phyloP scores from a whole-genome alignment of 2,113 vertebrate species.

The Perognathus longimembris region DNA sequence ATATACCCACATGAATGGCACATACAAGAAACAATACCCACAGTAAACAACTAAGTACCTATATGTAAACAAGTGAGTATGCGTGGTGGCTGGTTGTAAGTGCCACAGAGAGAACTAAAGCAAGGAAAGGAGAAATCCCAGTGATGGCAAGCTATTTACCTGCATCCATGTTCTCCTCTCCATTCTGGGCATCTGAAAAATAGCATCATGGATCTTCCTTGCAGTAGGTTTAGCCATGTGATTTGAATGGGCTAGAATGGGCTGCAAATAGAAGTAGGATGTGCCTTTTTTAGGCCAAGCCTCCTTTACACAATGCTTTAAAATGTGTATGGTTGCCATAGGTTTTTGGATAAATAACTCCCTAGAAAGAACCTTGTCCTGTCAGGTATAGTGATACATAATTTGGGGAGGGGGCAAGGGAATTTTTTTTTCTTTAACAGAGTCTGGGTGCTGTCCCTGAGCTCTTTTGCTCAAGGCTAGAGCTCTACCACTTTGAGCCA shows the following conservation, averaged over 20 bases:
- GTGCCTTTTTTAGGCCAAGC: not conserved
- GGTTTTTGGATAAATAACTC: not conserved
- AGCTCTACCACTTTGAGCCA: no score
- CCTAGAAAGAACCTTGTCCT: not conserved
- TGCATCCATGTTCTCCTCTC: not conserved
- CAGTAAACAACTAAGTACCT: not conserved
- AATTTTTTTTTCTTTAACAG: no score
- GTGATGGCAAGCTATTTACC: not conserved
- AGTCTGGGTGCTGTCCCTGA: no score
- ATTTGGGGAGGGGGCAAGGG: no score
- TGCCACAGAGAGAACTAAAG: not conserved
- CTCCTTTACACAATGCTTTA: not conserved
- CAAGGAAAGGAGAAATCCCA: not conserved
- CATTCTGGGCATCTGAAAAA: not conserved
- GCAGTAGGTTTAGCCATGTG: not conserved
- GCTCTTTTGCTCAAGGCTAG: no score
- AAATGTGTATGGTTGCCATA: not conserved
- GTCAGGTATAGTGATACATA: no score
- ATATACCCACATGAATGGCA: not conserved
- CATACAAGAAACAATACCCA: not conserved
- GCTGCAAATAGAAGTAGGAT: not conserved
- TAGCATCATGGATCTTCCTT: not conserved
- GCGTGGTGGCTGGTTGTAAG: not conserved
- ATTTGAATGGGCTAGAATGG: not conserved
- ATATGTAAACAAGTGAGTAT: not conserved